phyloP scores from a whole-genome alignment of 2,113 vertebrate species.

The Neolamprologus fasciatus region DNA sequence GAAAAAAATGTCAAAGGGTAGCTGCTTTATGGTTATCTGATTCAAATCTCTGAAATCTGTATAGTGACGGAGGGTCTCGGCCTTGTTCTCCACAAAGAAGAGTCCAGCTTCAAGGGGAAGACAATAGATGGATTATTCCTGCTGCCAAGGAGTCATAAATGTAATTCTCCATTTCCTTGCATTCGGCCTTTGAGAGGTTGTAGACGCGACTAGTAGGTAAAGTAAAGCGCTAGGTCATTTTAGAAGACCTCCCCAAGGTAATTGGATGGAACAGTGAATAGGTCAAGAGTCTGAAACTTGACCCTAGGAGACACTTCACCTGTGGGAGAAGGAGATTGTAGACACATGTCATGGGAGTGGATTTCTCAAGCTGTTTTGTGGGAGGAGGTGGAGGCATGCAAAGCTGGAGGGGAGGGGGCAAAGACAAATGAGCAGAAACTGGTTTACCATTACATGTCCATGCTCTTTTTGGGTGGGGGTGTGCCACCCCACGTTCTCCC shows the following conservation, averaged over 20 bases:
- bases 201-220: neutral
- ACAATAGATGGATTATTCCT: neutral
- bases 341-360: neutral
- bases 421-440: neutral
- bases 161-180: neutral
- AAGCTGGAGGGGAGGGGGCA: neutral
- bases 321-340: neutral
- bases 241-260: neutral
- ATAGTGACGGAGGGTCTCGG: neutral
- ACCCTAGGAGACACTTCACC: neutral
- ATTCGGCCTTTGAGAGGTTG: neutral
- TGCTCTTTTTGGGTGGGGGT: neutral
- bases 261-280: neutral
- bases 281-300: neutral
- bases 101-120: neutral
- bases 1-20: neutral
- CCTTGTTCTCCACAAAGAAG: neutral
- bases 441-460: neutral
- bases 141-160: neutral
- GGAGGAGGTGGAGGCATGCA: neutral
- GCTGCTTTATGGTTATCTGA: neutral
- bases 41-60: neutral
- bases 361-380: neutral
- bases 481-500: neutral
- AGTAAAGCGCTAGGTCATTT: neutral